Evolutionary conservation across 2,797 vertebrate species (phyloP), one percentile per base, ranked within the genome.

Genomic region (Chaunax sp.): DNA sequence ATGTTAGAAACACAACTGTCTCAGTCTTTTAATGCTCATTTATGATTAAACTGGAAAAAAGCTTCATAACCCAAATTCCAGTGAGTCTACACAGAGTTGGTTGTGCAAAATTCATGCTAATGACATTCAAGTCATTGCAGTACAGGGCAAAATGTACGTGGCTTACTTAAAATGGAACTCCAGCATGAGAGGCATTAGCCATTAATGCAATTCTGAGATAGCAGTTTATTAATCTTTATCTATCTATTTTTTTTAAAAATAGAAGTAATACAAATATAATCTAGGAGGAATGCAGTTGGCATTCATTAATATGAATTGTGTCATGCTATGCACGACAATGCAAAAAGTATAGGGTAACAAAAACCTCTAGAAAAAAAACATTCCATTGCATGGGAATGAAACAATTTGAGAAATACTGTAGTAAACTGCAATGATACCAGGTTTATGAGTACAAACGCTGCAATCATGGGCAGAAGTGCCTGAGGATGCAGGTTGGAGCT

Each of bases 31-130:
- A 49, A 79, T 65, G 67, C 60, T 75, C 55, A 55, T 78, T 72
- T 64, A 69, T 74, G 63, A 74, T 86, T 75, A 60, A 78, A 49
- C 26, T 13, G 38, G 37, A 59, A 70, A 61, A 84, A 22, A 30
- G 30, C 44, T 54, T 64, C 22, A 13, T 46, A 40, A 54, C 37
- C 41, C 12, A 64, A 62, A 72, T 49, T 37, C 47, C 65, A 57
- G 45, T 3, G 52, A 71, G 66, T 50, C 46, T 61, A 23, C 53
- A 64, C 20, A 52, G 53, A 58, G 50, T 11, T 33, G 33, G 56
- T 64, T 66, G 54, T 75, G 65, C 72, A 84, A 84, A 69, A 87
- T 81, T 74, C 58, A 84, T 79, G 65, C 58, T 68, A 79, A 84
- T 80, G 75, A 47, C n/a, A 22, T 66, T 81, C 22, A 65, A 63